Conservation (phyloP, 1,140 invertebrate species). For the Apis florea region DNA sequence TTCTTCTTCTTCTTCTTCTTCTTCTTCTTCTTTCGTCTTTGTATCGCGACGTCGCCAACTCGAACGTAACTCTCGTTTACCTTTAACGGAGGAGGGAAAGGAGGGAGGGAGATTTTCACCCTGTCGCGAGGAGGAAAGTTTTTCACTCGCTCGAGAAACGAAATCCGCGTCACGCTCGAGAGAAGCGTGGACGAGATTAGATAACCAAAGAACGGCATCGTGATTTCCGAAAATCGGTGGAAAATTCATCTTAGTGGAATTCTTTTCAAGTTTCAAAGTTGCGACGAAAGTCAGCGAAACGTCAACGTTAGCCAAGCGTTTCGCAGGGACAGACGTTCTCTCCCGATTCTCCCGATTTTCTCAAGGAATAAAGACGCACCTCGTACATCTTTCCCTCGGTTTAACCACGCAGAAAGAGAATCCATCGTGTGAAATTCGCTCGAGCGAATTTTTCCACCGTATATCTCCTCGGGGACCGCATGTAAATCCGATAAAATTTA, state of each 20-base stretch:
- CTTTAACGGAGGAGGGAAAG: not conserved
- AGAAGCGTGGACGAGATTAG: not conserved
- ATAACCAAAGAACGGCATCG: not conserved
- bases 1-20: not conserved
- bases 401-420: constrained; percentile 59
- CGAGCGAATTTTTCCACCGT: constrained; percentile 47
- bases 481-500: constrained; percentile 23
- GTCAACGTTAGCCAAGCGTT: constrained; percentile 22
- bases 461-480: not conserved
- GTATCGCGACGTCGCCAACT: not conserved
- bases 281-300: constrained; percentile 7
- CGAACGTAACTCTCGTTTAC: constrained; percentile 10
- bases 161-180: not conserved
- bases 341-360: constrained; percentile 31
- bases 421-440: constrained; percentile 53
- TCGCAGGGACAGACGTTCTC: not conserved
- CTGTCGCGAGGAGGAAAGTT: not conserved
- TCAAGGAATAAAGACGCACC: constrained; percentile 54
- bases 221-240: not conserved
- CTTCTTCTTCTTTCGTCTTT: not conserved
- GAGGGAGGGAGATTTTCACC: not conserved
- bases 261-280: too few relatives aligned
- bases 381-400: constrained; percentile 37
- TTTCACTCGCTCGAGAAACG: not conserved
- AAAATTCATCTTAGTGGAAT: not conserved